Evolutionary conservation across 2,888 invertebrate genomes (phyloP), one percentile per base, ranked within the genome.

Genomic region (Drosophila fungiperda): DNA sequence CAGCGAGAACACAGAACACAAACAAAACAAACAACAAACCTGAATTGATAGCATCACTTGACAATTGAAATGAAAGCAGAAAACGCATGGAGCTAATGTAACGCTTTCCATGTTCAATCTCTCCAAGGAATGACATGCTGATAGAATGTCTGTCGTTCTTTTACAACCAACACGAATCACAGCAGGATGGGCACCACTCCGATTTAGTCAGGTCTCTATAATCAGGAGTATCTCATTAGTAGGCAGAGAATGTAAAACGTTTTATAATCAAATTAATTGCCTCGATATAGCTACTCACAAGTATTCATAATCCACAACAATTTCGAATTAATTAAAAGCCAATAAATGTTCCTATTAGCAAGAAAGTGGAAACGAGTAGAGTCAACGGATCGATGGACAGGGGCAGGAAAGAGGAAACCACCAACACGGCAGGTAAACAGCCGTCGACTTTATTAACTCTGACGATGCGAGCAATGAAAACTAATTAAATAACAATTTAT

Each of bases 401-500:
- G 23, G 23, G 1, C 23, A 26, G 26, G 26, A 2, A 26, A 23
- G 62, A 15, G 26, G n/a, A 35, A 26, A 38, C 3, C 36, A 23
- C 15, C 50, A 36, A 8, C 29, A 29, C 38, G 60, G 49, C 73
- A 79, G 86, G 83, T 85, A 58, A 73, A 53, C 36, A 45, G 60
- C 29, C 65, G 53, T 48, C 69, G 71, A 72, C 65, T 74, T 73
- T 73, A 76, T 82, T 80, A 78, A 73, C 38, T 55, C 29, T 63
- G 73, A 62, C 54, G 35, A 59, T 60, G 80, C 61, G 65, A 64
- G 80, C 83, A 86, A 82, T 86, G 80, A 69, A 83, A 80, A 76
- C 78, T 82, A 86, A 86, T 88, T 82, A 82, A 86, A 85, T 78
- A 82, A 80, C 82, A 88, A 83, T 83, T 85, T 88, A 80, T 80